Percentiles rank a stretch among this genome's conserved stretches.
These are phyloP conservation scores for Heliornis fulica DNA, from an alignment of 2,113 vertebrate species.

Conservation along the genomic window DNA sequence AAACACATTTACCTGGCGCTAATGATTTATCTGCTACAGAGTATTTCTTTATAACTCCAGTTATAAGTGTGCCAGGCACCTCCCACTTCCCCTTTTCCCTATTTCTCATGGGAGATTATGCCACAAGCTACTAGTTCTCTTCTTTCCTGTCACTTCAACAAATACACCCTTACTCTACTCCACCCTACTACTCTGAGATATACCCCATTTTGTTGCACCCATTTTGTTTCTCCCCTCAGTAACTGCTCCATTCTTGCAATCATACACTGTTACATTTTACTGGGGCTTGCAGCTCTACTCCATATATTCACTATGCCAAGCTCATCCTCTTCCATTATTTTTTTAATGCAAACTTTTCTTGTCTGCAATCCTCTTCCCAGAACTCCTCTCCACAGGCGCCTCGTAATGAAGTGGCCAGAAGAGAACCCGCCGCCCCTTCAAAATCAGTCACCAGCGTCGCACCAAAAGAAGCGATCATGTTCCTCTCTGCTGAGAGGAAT, in stretches of 20 bases:
- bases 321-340: not conserved
- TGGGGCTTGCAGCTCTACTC: not conserved
- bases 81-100: not conserved
- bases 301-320: not conserved
- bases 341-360: not conserved
- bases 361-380: not conserved
- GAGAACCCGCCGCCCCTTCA: not conserved
- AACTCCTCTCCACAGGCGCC: not conserved
- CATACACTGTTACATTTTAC: rapidly evolving
- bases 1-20: not conserved
- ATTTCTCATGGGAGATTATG: conserved; percentile 34
- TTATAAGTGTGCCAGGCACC: not conserved
- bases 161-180: conserved; percentile 37
- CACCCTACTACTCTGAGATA: conserved; percentile 12
- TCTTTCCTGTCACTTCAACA: not conserved
- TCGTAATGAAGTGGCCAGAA: not conserved
- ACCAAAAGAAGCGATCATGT: not conserved
- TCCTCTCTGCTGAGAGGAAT: not conserved
- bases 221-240: not conserved
- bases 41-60: not conserved
- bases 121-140: conserved; percentile 22
- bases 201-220: not conserved
- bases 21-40: not conserved
- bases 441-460: not conserved
- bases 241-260: not conserved